Evolutionary conservation across 2,797 vertebrate genomes (phyloP), one percentile per base, ranked within the genome.

Genomic region (Acridotheres tristis): DNA sequence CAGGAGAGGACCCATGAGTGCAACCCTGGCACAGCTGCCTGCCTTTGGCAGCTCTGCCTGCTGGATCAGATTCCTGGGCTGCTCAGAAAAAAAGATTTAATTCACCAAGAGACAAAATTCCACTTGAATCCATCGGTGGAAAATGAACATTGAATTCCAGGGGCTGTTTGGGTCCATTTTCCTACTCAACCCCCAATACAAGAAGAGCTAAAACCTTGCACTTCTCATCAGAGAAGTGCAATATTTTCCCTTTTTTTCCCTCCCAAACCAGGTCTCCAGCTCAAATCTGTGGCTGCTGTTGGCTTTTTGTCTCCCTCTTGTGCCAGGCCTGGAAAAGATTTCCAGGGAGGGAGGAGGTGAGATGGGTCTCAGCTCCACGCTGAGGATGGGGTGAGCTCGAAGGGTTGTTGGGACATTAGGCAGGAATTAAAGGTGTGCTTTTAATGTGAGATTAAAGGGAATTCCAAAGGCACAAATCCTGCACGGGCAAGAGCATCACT

Each of bases 401-500:
- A 6, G 26, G 14, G 26, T 1, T 47, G 5, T 12, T 2, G 4
- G 48, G 54, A 50, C 20, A 19, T 1, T 2, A 4, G 22, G 25
- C n/a, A 59, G 17, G 57, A 36, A 43, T 23, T 11, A 53, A 59
- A 72, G 20, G 16, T 10, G 3, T 25, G 9, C 6, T 26, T 82
- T 27, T 15, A 5, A 2, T 3, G 9, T 7, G 6, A 16, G 19
- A 22, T 4, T 26, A 18, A 14, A 9, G 72, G 61, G 61, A 81
- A 32, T 16, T 42, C 34, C 66, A 47, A 45, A 67, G 13, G 26
- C 48, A 62, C 81, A 51, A 9, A 62, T 59, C 48, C 57, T 26
- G 19, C 78, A 5, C 0, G 10, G 65, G 3, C 34, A 62, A 0
- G 0, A 1, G 36, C 32, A 40, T 32, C 48, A 1, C 18, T 57